Percentiles rank a stretch among this genome's conserved stretches.
Evolutionary conservation across 2,113 vertebrate species (phyloP).

Genomic region (Alosa alosa): DNA sequence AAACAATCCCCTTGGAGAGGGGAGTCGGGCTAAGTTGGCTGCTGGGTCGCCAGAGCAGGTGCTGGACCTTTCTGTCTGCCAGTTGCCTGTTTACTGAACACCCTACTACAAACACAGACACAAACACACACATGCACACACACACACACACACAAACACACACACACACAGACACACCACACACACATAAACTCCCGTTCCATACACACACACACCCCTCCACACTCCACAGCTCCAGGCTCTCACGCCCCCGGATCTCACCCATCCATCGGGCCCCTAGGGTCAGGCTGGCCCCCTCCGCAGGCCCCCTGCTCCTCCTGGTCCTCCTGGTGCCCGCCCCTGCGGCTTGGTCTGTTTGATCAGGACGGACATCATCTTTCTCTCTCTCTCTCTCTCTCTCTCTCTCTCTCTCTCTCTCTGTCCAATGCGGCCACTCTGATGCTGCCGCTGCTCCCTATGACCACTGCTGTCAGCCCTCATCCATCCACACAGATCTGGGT

Average conservation of each 20-base stretch:
- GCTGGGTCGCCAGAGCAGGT: not conserved
- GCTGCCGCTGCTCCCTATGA: not conserved
- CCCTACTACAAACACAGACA: not conserved
- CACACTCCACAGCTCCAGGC: not conserved
- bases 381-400: not conserved
- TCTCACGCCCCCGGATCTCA: no score
- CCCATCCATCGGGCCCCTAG: no score
- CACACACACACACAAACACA: not conserved
- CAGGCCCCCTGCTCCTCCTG: no score
- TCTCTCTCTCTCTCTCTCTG: not conserved
- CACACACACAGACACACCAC: not conserved
- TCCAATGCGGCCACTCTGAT: no score
- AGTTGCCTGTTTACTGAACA: not conserved
- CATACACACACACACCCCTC: not conserved
- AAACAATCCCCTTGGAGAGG: not conserved
- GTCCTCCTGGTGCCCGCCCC: no score
- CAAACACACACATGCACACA: no score
- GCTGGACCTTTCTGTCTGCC: not conserved
- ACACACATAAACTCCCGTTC: not conserved
- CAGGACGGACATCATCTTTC: no score
- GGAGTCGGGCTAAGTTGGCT: not conserved
- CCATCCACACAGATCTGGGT: conserved; percentile 15
- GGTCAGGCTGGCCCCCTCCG: no score
- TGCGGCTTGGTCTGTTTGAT: no score
- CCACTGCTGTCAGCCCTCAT: conserved; percentile 32